Percentiles rank a stretch among this genome's conserved stretches.
These are phyloP conservation scores for Conops quadrifasciatus DNA, from an alignment of 2,888 invertebrate species.

Conservation along the genomic window DNA sequence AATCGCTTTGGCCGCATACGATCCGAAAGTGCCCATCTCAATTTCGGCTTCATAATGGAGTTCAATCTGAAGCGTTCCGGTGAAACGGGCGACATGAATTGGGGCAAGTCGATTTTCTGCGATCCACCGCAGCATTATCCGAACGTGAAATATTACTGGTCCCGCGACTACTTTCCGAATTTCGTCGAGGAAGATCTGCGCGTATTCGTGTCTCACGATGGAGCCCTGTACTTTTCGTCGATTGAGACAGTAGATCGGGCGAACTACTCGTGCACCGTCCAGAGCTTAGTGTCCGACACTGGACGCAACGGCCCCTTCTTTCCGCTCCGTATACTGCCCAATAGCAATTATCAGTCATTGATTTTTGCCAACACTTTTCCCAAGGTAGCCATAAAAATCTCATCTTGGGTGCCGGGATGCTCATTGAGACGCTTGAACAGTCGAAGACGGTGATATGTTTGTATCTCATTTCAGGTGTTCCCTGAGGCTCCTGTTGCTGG, in stretches of 20 bases:
- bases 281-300: constrained; percentile 84
- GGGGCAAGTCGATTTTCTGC: constrained; percentile 92
- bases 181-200: constrained; percentile 92
- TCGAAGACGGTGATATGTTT: not conserved
- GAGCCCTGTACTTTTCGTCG: constrained; percentile 93
- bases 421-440: not conserved
- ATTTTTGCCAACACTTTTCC: constrained; percentile 96
- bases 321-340: constrained; percentile 80
- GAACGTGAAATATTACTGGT: constrained; percentile 90
- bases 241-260: constrained; percentile 90
- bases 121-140: constrained; percentile 94
- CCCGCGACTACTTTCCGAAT: constrained; percentile 87
- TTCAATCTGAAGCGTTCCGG: constrained; percentile 87
- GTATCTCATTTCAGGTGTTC: constrained; percentile 68
- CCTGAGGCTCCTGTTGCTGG: constrained; percentile 93
- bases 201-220: constrained; percentile 93
- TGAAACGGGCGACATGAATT: constrained; percentile 88
- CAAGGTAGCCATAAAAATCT: constrained; percentile 71
- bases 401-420: too few species aligned
- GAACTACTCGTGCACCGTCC: constrained; percentile 91
- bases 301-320: constrained; percentile 93
- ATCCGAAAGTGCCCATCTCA: constrained; percentile 86
- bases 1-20: constrained; percentile 89
- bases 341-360: constrained; percentile 88
- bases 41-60: constrained; percentile 90